Base-by-base conservation (phyloP, 2,113 vertebrate species). In the Montifringilla adamsi region DNA sequence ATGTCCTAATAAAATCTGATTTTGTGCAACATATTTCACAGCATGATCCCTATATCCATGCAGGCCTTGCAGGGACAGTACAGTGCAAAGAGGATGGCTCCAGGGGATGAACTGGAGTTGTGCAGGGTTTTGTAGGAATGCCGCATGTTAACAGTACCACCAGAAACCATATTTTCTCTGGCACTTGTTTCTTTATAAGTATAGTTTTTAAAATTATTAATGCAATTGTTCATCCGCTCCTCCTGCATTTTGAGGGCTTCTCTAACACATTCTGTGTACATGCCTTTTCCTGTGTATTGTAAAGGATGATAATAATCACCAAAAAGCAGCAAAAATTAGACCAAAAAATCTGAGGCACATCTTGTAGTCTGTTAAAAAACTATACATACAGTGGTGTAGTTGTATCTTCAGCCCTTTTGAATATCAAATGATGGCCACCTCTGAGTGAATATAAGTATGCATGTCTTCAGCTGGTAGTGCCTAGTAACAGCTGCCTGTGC, bases 71-170 rank as follows among this genome's bases (percentile, higher is more conserved):
- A 64, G 50, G 23, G 19, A 41, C 17, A 33, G 13, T 24, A 28
- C 8, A 67, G 14, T 14, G 27, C 23, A 69, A 62, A 70, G 9
- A 55, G 33, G 6, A 17, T 19, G 39, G 11, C 6, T 69, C 2
- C 12, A 39, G 30, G 33, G 66, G 22, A 69, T 11, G 43, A 74
- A 27, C 15, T 55, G 30, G 43, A 44, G 11, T 4, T 50, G 19
- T 4, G 1, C 15, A 52, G 44, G 28, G 6, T 59, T 93, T 80
- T 83, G 23, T 47, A 55, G 35, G 50, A 86, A 47, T 39, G 27
- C 2, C 43, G 9, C 0, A 6, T 11, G 3, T 46, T 70, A 63
- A 23, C 30, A 2, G 2, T 46, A 43, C 5, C 2, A 20, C 46
- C 3, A 15, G 19, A 89, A 60, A 27, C 8, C 6, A 2, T 39